These are phyloP conservation scores for Dyspetes luteomarginatus DNA, from an alignment of 2,888 invertebrate species.

Conservation along the genomic window DNA sequence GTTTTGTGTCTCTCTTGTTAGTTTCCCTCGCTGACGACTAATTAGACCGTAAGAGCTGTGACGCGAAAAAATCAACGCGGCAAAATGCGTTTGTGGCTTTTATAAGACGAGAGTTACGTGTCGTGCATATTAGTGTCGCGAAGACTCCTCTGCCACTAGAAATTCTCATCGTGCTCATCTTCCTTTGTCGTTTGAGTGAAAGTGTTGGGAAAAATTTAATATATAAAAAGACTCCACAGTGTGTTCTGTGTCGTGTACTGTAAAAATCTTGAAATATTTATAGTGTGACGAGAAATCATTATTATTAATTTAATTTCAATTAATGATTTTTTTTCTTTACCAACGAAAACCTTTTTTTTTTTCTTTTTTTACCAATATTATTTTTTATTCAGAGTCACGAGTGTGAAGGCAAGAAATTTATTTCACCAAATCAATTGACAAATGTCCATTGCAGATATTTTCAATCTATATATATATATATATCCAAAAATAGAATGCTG, in stretches of 20 bases:
- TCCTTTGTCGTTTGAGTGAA: slow-evolving; percentile 72
- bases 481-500: neutral
- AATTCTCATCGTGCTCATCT: slow-evolving; percentile 57
- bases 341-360: too few species aligned
- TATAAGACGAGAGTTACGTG: slow-evolving; percentile 56
- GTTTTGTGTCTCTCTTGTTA: neutral
- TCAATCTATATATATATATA: too few species aligned
- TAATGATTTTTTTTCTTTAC: too few species aligned
- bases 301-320: too few species aligned
- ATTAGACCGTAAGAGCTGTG: slow-evolving; percentile 47
- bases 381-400: too few species aligned
- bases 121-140: neutral
- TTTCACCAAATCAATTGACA: too few species aligned
- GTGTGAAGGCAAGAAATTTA: too few species aligned
- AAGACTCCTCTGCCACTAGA: too few species aligned
- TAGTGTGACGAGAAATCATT: too few species aligned
- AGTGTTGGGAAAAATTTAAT: slow-evolving; percentile 71
- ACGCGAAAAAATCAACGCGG: slow-evolving; percentile 57
- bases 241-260: slow-evolving; percentile 5
- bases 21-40: slow-evolving; percentile 39
- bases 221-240: slow-evolving; percentile 30
- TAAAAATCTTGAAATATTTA: too few species aligned
- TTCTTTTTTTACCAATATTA: too few species aligned
- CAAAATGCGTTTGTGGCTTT: slow-evolving; percentile 29
- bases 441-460: too few species aligned